A percentile compares a stretch with the other conserved stretches of the same genome.
Conservation (phyloP, 2,888 invertebrate genomes). For the Patella depressa region DNA sequence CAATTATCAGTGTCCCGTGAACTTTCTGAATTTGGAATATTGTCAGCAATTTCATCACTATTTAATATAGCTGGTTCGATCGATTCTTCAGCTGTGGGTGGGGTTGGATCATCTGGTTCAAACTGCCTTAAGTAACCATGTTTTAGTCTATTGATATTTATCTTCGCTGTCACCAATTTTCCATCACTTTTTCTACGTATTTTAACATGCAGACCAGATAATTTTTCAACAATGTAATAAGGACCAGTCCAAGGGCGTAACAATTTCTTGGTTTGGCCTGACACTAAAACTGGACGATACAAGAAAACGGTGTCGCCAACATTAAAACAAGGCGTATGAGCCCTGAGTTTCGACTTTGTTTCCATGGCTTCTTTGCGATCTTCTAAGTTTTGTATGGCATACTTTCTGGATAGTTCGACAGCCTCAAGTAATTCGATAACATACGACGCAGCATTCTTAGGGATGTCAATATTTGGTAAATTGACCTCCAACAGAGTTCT, state of each 20-base stretch:
- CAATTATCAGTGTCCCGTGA: background rate
- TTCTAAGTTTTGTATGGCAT: background rate
- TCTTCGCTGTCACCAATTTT: background rate
- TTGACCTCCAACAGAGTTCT: background rate
- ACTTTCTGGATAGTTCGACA: background rate
- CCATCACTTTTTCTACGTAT: constrained; percentile 1
- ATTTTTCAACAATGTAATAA: background rate
- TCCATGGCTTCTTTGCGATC: background rate
- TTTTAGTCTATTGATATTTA: background rate
- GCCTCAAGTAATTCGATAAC: background rate
- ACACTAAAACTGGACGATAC: background rate
- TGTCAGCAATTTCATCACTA: background rate
- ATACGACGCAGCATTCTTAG: background rate
- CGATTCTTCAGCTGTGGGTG: background rate
- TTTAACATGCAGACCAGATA: background rate
- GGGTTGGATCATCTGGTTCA: background rate
- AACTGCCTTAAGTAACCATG: background rate
- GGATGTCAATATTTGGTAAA: background rate
- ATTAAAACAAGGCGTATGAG: background rate
- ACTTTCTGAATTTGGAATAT: background rate
- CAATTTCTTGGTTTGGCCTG: background rate
- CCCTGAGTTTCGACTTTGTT: background rate
- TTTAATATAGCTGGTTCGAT: constrained; percentile 3
- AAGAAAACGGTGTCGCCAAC: background rate
- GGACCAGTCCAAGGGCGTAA: background rate